Conservation (phyloP, 2,888 invertebrate genomes). For the Asteroscopus sphinx region DNA sequence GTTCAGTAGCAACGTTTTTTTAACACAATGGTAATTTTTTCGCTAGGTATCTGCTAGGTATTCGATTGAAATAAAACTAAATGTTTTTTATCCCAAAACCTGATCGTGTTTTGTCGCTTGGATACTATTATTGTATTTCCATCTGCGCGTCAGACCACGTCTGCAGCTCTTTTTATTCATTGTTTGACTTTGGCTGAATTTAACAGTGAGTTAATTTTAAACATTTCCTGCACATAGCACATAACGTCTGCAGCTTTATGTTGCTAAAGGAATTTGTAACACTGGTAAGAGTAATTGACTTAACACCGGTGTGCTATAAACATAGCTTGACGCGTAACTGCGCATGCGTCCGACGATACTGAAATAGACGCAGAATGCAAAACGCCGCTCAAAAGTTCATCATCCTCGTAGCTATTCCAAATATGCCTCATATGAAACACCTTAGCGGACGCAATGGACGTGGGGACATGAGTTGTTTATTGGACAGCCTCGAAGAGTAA, state of each 20-base stretch:
- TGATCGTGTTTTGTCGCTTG: constrained; percentile 1
- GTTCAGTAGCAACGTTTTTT: constrained; percentile 17
- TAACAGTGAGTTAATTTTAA: constrained; percentile 33
- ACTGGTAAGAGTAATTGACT: constrained; percentile 65
- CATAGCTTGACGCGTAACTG: constrained; percentile 60
- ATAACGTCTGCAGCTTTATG: constrained; percentile 40
- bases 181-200: constrained; percentile 25
- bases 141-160: constrained; percentile 3
- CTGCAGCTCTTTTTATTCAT: constrained; percentile 14
- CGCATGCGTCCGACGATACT: constrained; percentile 63
- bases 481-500: constrained; percentile 56
- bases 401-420: constrained; percentile 78
- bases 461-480: constrained; percentile 61
- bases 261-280: constrained; percentile 60
- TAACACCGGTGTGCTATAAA: constrained; percentile 62
- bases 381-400: constrained; percentile 79
- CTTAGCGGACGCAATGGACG: constrained; percentile 62
- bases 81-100: not conserved
- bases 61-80: constrained; percentile 16
- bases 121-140: not conserved
- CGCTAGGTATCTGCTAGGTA: constrained; percentile 7
- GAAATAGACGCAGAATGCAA: constrained; percentile 82
- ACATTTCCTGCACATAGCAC: constrained; percentile 41
- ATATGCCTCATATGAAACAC: constrained; percentile 74
- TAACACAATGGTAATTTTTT: not conserved